Percentiles rank a stretch among this genome's conserved stretches.
phyloP scores from a whole-genome alignment of 2,113 vertebrate genomes.

The Alectura lathami region DNA sequence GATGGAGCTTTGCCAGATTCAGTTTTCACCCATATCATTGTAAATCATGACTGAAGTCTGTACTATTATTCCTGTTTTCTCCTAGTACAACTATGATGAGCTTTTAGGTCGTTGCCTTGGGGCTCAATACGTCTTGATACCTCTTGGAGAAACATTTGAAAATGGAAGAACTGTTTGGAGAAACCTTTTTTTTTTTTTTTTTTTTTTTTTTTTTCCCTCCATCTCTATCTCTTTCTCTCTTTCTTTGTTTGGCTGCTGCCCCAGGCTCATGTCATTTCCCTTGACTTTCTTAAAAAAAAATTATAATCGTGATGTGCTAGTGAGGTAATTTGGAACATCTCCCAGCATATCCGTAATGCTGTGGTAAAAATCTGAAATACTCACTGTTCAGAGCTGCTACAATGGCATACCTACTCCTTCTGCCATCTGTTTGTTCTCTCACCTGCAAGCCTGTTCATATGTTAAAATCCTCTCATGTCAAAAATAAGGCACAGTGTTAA shows the following conservation, averaged over 20 bases:
- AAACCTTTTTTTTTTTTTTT: not conserved
- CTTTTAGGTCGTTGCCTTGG: constrained; percentile 21
- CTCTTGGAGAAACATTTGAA: constrained; percentile 1
- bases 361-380: constrained; percentile 6
- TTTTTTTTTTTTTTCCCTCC: not conserved
- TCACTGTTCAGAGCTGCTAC: not conserved
- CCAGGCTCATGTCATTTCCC: not conserved
- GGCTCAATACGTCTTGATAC: constrained; percentile 28
- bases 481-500: not conserved
- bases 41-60: constrained; percentile 42
- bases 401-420: not conserved
- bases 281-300: not conserved
- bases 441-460: constrained; percentile 41
- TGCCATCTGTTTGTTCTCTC: constrained; percentile 7
- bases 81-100: not conserved
- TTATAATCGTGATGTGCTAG: not conserved
- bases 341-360: not conserved
- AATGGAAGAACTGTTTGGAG: not conserved
- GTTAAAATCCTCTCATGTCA: constrained; percentile 8
- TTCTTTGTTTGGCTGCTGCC: not conserved
- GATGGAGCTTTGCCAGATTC: constrained; percentile 43
- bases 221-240: not conserved
- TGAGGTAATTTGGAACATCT: not conserved
- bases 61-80: constrained; percentile 46
- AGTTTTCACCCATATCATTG: constrained; percentile 26